A percentile compares a stretch with the other conserved stretches of the same genome.
phyloP scores from a whole-genome alignment of 1,140 invertebrate genomes.

The Drosophila cardini region DNA sequence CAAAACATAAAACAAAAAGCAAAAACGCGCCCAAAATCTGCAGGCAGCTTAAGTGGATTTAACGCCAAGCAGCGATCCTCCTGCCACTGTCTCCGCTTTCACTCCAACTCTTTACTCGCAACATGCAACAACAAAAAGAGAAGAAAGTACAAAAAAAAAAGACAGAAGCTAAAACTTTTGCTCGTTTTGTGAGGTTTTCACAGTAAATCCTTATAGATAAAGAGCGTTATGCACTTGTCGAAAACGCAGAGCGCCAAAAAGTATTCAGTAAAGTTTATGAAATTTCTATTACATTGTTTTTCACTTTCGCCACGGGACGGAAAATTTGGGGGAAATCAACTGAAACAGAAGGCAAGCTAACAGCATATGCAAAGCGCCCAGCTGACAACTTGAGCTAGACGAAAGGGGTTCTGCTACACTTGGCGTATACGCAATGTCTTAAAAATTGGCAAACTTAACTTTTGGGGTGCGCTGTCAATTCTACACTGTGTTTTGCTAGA shows the following conservation, averaged over 20 bases:
- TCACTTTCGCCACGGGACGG: conserved; percentile 55
- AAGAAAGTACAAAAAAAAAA: neutral
- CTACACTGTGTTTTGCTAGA: conserved; percentile 9
- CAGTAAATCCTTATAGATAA: conserved; percentile 65
- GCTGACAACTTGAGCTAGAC: conserved; percentile 43
- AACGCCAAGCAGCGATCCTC: conserved; percentile 41
- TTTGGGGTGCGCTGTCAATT: conserved; percentile 34
- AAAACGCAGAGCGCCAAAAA: conserved; percentile 42
- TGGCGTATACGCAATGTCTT: conserved; percentile 49
- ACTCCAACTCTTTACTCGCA: conserved; percentile 12
- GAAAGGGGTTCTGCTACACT: neutral
- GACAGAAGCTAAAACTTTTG: conserved; percentile 45
- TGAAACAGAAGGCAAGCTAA: conserved; percentile 23
- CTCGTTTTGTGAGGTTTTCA: conserved; percentile 20
- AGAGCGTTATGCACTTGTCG: conserved; percentile 60
- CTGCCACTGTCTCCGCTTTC: neutral
- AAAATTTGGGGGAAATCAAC: conserved; percentile 49
- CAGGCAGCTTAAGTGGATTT: conserved; percentile 67
- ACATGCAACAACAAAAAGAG: conserved; percentile 38
- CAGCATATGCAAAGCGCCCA: conserved; percentile 49
- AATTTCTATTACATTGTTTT: conserved; percentile 71
- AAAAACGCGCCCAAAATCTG: conserved; percentile 62
- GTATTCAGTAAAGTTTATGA: conserved; percentile 59
- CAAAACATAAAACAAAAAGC: conserved; percentile 52
- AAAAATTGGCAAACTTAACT: conserved; percentile 46